These are phyloP conservation scores for Sphaerodactylus townsendi DNA, from an alignment of 2,113 vertebrate genomes.

Conservation along the genomic window DNA sequence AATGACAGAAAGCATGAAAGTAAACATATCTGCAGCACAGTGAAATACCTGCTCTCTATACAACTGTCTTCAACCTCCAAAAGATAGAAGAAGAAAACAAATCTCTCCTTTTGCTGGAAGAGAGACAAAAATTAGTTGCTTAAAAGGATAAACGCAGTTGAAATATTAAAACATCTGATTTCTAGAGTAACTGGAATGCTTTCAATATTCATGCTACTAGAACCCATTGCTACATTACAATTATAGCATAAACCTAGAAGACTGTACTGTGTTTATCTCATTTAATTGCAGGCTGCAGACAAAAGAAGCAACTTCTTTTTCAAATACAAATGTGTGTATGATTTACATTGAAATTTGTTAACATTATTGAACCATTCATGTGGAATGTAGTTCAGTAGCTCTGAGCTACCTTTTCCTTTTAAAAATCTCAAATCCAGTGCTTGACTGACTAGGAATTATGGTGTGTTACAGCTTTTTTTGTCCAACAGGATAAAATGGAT, in stretches of 20 bases:
- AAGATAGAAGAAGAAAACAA: neutral
- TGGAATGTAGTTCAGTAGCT: constrained; percentile 49
- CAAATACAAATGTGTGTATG: neutral
- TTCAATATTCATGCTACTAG: neutral
- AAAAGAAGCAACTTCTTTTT: neutral
- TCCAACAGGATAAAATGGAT: constrained; percentile 34
- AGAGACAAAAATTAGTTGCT: neutral
- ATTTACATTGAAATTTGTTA: constrained; percentile 34
- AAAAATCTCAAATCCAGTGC: constrained; percentile 10
- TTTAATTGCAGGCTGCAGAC: constrained; percentile 3
- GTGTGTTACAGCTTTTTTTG: constrained; percentile 14
- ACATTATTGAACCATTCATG: constrained; percentile 52
- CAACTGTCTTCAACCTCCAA: neutral
- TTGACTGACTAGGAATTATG: constrained; percentile 4
- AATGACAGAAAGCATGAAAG: neutral
- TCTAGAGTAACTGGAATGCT: neutral
- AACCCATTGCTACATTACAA: neutral
- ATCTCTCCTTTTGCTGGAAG: neutral
- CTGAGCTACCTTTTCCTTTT: neutral
- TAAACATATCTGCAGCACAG: neutral
- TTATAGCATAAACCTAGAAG: neutral
- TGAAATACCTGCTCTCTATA: neutral
- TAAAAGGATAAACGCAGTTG: neutral
- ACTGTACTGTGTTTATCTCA: neutral
- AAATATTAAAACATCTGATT: neutral